Base-by-base conservation (phyloP, 2,888 invertebrate species). In the Arge pagana region DNA sequence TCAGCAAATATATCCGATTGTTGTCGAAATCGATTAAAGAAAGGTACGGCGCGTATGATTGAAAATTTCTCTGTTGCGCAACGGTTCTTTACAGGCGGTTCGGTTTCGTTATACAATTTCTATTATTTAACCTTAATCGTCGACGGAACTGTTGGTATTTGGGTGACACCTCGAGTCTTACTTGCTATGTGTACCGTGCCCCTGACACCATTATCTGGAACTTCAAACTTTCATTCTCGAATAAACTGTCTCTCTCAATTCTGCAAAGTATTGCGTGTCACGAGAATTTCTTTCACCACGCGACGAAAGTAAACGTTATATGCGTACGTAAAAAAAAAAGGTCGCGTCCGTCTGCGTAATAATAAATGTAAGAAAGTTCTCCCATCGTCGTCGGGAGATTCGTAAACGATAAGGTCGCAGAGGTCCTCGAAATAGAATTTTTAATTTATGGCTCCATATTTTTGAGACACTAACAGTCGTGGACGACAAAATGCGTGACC, bases 151-250 rank as follows among this genome's bases (percentile, higher is more conserved):
- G 23, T 18, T 18, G 19, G 43, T 43, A 43, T 43, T 43, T 31
- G 23, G 45, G 45, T 45, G 45, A 45, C 13, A 28, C 45, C 24
- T 24, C 45, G 33, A 45, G 41, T 30, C 37, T 54, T 43, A 55
- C 56, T 54, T 56, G 55, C 54, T 48, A 56, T 55, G 54, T 45
- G 40, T 54, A 50, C 28, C 55, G 54, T 54, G 72, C 63, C 74
- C 74, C 68, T 74, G 74, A 73, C 74, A 72, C 65, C 63, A 52
- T 73, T 71, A 72, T 70, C 70, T 54, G 65, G 60, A 69, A 68
- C 65, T 63, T 65, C 64, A 58, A 66, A 73, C 73, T 73, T 74
- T 73, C 72, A 64, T 65, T 71, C 70, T 72, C 71, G 65, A 66
- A 71, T 68, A 67, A 67, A 68, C 67, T 60, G 63, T 64, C 61